These are phyloP conservation scores for Elysia crispata DNA, from an alignment of 2,888 invertebrate genomes.

Conservation along the genomic window DNA sequence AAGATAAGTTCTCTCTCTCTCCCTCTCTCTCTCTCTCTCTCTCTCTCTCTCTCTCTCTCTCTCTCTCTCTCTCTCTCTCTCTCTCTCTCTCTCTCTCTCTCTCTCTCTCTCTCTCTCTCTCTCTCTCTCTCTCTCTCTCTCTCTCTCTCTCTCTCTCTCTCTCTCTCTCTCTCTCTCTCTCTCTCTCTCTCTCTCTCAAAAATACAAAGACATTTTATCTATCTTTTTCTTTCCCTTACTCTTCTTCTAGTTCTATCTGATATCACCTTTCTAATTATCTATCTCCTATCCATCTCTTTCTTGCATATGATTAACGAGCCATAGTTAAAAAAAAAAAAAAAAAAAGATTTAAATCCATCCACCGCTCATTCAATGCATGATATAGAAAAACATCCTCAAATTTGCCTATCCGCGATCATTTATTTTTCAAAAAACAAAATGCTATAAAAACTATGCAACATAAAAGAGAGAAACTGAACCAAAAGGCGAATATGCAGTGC, in stretches of 20 bases:
- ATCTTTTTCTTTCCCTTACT: not conserved
- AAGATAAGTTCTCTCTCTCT: not conserved
- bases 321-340: no score
- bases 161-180: not conserved
- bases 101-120: not conserved
- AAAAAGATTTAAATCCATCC: no score
- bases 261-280: not conserved
- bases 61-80: not conserved
- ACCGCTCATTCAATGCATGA: no score
- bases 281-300: not conserved
- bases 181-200: no score
- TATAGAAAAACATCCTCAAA: no score
- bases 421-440: no score
- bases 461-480: no score
- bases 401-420: no score
- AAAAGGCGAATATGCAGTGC: no score
- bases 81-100: conserved; percentile 6
- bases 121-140: not conserved
- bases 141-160: conserved; percentile 5
- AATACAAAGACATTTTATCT: not conserved
- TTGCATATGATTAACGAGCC: no score
- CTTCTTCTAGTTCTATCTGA: not conserved
- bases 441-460: no score
- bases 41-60: conserved; percentile 3
- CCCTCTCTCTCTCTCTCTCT: not conserved